phyloP scores from a whole-genome alignment of 1,140 invertebrate genomes.

The Musca vetustissima region DNA sequence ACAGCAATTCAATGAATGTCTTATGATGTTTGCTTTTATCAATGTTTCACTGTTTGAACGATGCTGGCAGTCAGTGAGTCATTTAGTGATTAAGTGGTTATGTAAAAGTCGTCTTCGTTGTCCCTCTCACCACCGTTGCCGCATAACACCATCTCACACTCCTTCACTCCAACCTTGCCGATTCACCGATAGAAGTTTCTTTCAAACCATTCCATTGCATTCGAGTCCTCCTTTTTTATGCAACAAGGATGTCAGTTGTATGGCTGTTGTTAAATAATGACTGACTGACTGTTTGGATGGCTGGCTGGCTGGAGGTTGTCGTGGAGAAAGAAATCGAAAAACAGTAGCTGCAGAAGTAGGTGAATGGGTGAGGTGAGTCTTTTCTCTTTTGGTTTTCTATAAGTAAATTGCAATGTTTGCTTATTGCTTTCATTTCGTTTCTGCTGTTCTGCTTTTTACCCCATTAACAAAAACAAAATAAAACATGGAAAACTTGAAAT shows the following conservation, averaged over 20 bases:
- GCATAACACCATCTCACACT: not conserved
- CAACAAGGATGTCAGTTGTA: not conserved
- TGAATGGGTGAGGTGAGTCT: too few species aligned
- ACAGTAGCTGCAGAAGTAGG: not conserved
- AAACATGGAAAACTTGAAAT: too few species aligned
- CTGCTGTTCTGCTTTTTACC: not conserved
- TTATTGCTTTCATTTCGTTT: not conserved
- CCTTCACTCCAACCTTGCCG: not conserved
- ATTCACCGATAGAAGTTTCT: not conserved
- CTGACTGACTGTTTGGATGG: not conserved
- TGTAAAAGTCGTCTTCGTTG: not conserved
- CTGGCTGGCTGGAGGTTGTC: not conserved
- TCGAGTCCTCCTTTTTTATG: not conserved
- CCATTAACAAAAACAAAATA: not conserved
- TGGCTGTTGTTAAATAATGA: not conserved
- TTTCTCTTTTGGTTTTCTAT: not conserved
- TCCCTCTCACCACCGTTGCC: not conserved
- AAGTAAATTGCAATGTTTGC: slow-evolving; percentile 20
- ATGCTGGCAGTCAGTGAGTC: not conserved
- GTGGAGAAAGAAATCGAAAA: not conserved
- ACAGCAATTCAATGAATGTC: too few species aligned
- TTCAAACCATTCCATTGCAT: not conserved
- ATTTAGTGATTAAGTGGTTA: slow-evolving; percentile 9
- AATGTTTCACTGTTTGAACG: slow-evolving; percentile 10
- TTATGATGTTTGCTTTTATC: not conserved